Evolutionary conservation across 2,888 invertebrate genomes (phyloP).

Genomic region (Mechanitis messenoides): DNA sequence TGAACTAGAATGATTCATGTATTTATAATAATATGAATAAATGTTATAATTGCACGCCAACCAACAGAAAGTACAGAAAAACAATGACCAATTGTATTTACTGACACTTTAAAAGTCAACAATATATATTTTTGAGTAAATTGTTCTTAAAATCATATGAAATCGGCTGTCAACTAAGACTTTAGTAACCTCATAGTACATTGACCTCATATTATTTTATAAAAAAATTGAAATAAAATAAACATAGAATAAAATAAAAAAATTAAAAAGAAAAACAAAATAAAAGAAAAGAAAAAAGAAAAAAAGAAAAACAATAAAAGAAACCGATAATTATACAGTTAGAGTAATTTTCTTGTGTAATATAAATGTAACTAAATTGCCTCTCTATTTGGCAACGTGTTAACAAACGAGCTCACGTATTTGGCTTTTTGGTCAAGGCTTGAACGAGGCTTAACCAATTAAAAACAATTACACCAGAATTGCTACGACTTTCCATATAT

Average conservation of each 20-base stretch:
- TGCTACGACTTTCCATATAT: constrained; percentile 10
- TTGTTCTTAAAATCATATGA: too few relatives aligned
- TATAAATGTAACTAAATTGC: constrained; percentile 20
- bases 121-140: too few relatives aligned
- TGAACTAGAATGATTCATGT: too few relatives aligned
- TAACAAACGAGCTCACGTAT: constrained; percentile 23
- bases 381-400: constrained; percentile 25
- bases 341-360: constrained; percentile 13
- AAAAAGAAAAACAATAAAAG: background rate
- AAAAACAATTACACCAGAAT: constrained; percentile 23
- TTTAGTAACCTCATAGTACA: too few relatives aligned
- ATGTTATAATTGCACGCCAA: too few relatives aligned
- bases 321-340: too few relatives aligned
- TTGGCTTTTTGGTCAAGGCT: constrained; percentile 30
- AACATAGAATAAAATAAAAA: background rate
- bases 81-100: too few relatives aligned
- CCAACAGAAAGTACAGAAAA: too few relatives aligned
- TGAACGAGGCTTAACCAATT: constrained; percentile 25
- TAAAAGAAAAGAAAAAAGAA: constrained; percentile 1
- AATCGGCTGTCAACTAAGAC: too few relatives aligned
- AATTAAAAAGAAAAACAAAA: constrained; percentile 12
- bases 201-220: too few relatives aligned
- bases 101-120: too few relatives aligned
- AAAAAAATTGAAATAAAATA: background rate
- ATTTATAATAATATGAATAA: too few relatives aligned